Evolutionary conservation across 2,888 invertebrate genomes (phyloP), one percentile per base, ranked within the genome.

Genomic region (Amorpha juglandis): DNA sequence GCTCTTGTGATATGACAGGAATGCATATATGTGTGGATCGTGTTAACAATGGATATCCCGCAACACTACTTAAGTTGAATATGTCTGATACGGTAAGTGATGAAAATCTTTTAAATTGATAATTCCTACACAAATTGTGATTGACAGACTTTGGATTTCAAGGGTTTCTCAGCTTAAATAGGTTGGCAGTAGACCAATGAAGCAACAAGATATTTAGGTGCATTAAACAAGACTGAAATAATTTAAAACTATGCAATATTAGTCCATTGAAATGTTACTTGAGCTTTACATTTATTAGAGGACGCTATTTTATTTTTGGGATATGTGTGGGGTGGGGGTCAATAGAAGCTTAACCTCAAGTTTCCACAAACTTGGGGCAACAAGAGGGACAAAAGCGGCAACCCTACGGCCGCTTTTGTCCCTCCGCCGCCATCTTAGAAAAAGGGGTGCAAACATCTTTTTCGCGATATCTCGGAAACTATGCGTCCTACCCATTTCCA

Each of bases 21-120:
- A 69, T 75, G 48, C 11, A 74, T 9, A 69, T 69, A 0, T 79
- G 77, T 63, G 33, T 69, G 11, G 62, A 73, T 9, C 74, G 80
- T 64, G 65, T 45, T 0, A 69, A 65, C 50, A 70, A 75, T 50
- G 63, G 71, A 33, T 63, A 79, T 16, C 74, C 81, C 51, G 78
- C 74, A 3, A 78, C 75, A 35, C 19, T 69, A 14, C 35, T 81
- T 11, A 51, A 62, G 42, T 19, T 58, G 0, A 38, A 58, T 16
- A 19, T 58, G 6, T 35, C 16, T 38, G 42, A 58, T 12, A 19
- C 58, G 9, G 58, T 58, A 19, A 58, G 58, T 12, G 4, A 38
- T 9, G 16, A 38, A 38, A 8, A 38, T 58, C 4, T 27, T 27
- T 3, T 4, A 27, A 27, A 27, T 27, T 4, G 27, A 27, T 3